phyloP scores from a whole-genome alignment of 2,888 invertebrate genomes.

The Gnatocerus cornutus region DNA sequence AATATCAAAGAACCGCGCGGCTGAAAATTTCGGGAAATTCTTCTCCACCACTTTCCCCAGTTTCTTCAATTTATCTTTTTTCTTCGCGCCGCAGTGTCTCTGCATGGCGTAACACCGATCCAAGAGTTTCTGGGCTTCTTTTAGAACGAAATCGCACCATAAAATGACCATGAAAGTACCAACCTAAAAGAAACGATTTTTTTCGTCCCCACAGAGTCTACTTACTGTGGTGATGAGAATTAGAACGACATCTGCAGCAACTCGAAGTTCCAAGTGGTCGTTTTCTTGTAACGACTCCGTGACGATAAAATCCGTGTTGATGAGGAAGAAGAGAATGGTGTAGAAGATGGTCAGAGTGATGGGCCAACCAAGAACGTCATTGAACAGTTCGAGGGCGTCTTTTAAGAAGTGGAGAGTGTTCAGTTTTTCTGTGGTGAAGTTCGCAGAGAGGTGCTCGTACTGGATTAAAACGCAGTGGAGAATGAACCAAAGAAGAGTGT shows the following conservation, averaged over 20 bases:
- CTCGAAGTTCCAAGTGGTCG: background rate
- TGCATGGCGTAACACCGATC: background rate
- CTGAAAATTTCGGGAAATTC: constrained; percentile 12
- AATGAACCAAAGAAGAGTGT: constrained; percentile 3
- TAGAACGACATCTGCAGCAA: background rate
- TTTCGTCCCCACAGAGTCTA: too few species aligned
- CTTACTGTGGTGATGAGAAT: background rate
- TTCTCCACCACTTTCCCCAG: background rate
- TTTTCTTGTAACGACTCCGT: background rate
- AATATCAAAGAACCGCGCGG: background rate
- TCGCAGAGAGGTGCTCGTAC: background rate
- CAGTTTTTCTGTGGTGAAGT: too few species aligned
- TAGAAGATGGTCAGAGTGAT: background rate
- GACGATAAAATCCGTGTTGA: constrained; percentile 6
- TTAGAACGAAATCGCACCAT: background rate
- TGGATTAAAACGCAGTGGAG: background rate
- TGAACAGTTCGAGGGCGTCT: background rate
- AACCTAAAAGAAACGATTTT: too few species aligned
- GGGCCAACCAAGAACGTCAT: constrained; percentile 18
- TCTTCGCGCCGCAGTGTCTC: background rate
- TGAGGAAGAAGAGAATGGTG: constrained; percentile 3
- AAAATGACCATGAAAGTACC: background rate
- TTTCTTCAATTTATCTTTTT: too few species aligned
- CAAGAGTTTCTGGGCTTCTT: background rate
- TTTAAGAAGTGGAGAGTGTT: too few species aligned